Evolutionary conservation across 2,888 invertebrate species (phyloP).

Genomic region (Hofmannophila pseudospretella): DNA sequence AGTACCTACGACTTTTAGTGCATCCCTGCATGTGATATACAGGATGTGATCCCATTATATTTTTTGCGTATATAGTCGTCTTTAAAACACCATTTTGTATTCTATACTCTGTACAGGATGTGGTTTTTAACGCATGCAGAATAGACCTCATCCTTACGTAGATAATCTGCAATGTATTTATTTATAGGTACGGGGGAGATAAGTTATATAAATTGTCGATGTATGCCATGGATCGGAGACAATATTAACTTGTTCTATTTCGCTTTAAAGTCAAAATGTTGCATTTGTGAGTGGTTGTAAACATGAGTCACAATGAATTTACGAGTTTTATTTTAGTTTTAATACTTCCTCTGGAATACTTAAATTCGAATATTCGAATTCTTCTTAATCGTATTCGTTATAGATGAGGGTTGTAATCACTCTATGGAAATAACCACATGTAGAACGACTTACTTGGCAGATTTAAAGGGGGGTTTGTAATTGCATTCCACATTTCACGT

Average conservation of each 20-base stretch:
- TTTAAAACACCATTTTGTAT: neutral
- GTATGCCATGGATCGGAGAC: slow-evolving; percentile 69
- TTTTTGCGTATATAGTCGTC: neutral
- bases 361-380: no score
- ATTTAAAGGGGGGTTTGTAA: no score
- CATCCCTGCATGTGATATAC: no score
- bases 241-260: slow-evolving; percentile 60
- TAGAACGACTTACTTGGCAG: no score
- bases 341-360: no score
- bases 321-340: slow-evolving; percentile 55
- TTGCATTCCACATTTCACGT: no score
- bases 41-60: no score
- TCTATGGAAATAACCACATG: no score
- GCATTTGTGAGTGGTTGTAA: slow-evolving; percentile 75
- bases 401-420: no score
- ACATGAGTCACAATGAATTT: slow-evolving; percentile 66
- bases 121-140: no score
- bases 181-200: slow-evolving; percentile 43
- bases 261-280: slow-evolving; percentile 67
- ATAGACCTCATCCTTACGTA: neutral
- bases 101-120: no score
- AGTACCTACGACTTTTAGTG: slow-evolving; percentile 4
- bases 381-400: no score
- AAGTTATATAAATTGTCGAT: slow-evolving; percentile 51
- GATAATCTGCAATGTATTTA: slow-evolving; percentile 45